These are phyloP conservation scores for Acanthosepion lycidas DNA, from an alignment of 2,888 invertebrate species.

Conservation along the genomic window DNA sequence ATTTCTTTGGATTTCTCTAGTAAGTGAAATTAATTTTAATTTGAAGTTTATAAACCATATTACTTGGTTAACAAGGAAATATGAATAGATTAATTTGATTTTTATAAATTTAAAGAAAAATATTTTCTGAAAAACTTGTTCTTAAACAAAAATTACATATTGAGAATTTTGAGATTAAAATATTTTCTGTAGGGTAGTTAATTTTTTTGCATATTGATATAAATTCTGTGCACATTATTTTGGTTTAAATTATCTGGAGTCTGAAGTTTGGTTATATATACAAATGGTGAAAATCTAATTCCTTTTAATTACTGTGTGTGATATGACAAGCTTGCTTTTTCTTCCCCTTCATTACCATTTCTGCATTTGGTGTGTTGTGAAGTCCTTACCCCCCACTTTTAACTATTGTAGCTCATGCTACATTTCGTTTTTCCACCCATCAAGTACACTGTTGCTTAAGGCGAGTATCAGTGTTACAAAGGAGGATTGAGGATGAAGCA, in stretches of 20 bases:
- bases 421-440: not conserved
- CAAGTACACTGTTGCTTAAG: conserved; percentile 8
- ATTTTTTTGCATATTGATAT: too few relatives aligned
- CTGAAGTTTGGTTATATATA: not conserved
- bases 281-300: not conserved
- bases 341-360: not conserved
- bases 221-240: not conserved
- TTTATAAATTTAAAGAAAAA: too few relatives aligned
- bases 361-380: not conserved
- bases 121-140: too few relatives aligned
- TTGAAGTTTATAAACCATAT: too few relatives aligned
- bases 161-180: too few relatives aligned
- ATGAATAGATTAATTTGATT: too few relatives aligned
- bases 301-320: not conserved
- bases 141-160: too few relatives aligned
- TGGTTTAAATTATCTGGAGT: too few relatives aligned
- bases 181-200: too few relatives aligned
- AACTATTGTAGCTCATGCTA: not conserved
- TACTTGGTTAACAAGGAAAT: too few relatives aligned
- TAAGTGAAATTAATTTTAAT: too few relatives aligned
- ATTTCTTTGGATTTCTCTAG: too few relatives aligned
- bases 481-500: conserved; percentile 4
- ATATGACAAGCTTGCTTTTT: conserved; percentile 12
- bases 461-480: not conserved
- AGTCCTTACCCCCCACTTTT: not conserved